Percentiles rank a stretch among this genome's conserved stretches.
Evolutionary conservation across 2,888 invertebrate species (phyloP).

Genomic region (Trachelus iudaicus): DNA sequence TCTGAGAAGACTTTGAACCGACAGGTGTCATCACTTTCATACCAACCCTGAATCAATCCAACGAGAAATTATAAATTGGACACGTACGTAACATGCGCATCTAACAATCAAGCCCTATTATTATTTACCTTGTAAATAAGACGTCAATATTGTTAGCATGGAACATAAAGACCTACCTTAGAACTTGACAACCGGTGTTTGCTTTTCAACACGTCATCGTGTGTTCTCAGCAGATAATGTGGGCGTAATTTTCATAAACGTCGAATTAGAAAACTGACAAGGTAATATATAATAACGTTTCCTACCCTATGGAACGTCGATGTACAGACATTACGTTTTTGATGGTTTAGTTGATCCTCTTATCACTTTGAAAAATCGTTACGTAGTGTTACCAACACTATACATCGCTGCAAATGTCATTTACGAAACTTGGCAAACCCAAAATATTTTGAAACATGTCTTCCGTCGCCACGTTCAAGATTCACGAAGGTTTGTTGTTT

Average conservation of each 20-base stretch:
- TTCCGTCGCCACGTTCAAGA: background rate
- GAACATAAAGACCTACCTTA: background rate
- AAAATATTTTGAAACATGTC: background rate
- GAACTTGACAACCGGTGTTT: background rate
- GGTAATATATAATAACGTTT: background rate
- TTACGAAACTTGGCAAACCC: background rate
- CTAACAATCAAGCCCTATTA: background rate
- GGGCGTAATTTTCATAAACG: background rate
- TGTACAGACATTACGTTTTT: background rate
- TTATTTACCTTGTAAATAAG: background rate
- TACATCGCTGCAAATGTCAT: background rate
- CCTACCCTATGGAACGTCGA: background rate
- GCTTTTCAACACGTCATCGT: background rate
- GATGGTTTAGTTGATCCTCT: background rate
- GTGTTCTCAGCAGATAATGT: background rate
- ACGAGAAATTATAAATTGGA: background rate
- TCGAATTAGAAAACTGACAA: background rate
- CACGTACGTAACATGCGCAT: background rate
- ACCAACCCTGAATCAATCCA: background rate
- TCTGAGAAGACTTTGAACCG: background rate
- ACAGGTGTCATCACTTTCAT: slow-evolving; percentile 23
- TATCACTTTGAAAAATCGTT: background rate
- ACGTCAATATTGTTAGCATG: background rate
- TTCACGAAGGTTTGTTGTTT: background rate
- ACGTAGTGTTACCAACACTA: no score